Base-by-base conservation (phyloP, 2,888 invertebrate genomes). In the Mesorhabditis spiculigera region DNA sequence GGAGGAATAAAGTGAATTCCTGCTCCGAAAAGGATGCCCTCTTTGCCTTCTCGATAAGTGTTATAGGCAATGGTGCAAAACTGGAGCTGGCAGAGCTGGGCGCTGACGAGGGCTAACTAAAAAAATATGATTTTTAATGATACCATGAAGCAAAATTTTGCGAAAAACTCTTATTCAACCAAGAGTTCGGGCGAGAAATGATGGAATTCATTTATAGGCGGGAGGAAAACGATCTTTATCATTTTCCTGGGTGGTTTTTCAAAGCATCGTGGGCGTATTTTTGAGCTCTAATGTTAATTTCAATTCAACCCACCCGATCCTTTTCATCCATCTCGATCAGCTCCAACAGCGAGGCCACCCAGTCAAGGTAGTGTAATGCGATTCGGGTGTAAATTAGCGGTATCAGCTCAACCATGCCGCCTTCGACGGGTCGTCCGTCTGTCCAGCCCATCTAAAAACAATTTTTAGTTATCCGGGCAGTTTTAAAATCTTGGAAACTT, bases 301-400 rank as follows among this genome's bases (percentile, higher is more conserved):
- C 28, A 28, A 28, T 28, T 28, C 28, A 28, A 28, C 28, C 28
- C 28, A 50, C 58, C n/a, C n/a, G 8, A n/a, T 50, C 58, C n/a
- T n/a, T 50, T 50, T 50, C 58, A 50, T 50, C 58, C 10, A 50
- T 10, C n/a, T 50, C 58, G 8, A 13, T 10, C 8, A 50, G 58
- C n/a, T 50, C 58, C 10, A 13, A n/a, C 58, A 50, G n/a, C 58
- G 58, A 10, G 8, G 58, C 8, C 10, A 50, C 58, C 58, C 58
- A 50, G n/a, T 50, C 58, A 2, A 50, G n/a, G 58, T 50, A 50
- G n/a, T 50, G 58, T 13, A 50, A n/a, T 2, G 58, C 58, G 58
- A 50, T 50, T 50, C 58, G 58, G n/a, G 58, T 50, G 58, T 50
- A 50, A n/a, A 50, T 50, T n/a, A 50, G 10, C 58, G 58, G n/a